Evolutionary conservation across 2,113 vertebrate species (phyloP).

Genomic region (Oplegnathus fasciatus): DNA sequence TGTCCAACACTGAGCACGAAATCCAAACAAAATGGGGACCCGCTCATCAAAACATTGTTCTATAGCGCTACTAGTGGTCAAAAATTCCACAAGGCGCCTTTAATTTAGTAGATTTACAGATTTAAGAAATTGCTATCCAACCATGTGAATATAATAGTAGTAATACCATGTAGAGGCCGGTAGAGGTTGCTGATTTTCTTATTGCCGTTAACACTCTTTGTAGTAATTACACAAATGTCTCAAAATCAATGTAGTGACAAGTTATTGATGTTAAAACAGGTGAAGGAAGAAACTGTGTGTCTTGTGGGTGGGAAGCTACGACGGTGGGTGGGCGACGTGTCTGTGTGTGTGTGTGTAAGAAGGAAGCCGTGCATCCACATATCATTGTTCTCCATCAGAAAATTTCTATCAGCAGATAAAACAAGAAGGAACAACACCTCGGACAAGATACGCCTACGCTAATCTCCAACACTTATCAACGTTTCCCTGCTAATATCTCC

Average conservation of each 20-base stretch:
- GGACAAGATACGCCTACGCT: slow-evolving; percentile 82
- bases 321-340: slow-evolving; percentile 72
- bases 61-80: neutral
- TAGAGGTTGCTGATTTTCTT: neutral
- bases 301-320: slow-evolving; percentile 7
- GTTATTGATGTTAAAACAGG: neutral
- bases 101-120: neutral
- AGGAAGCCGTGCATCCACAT: slow-evolving; percentile 79
- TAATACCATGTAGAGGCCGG: neutral
- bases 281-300: neutral
- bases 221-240: neutral
- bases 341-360: slow-evolving; percentile 84
- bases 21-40: neutral
- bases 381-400: slow-evolving; percentile 77
- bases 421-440: slow-evolving; percentile 82
- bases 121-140: neutral
- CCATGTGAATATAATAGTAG: neutral
- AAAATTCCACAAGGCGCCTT: neutral
- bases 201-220: neutral
- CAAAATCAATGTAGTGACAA: neutral
- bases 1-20: neutral
- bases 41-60: neutral
- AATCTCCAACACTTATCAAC: slow-evolving; percentile 87
- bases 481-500: slow-evolving; percentile 79
- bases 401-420: slow-evolving; percentile 77